Evolutionary conservation across 2,888 invertebrate species (phyloP).

Genomic region (Chrysotoxum bicinctum): DNA sequence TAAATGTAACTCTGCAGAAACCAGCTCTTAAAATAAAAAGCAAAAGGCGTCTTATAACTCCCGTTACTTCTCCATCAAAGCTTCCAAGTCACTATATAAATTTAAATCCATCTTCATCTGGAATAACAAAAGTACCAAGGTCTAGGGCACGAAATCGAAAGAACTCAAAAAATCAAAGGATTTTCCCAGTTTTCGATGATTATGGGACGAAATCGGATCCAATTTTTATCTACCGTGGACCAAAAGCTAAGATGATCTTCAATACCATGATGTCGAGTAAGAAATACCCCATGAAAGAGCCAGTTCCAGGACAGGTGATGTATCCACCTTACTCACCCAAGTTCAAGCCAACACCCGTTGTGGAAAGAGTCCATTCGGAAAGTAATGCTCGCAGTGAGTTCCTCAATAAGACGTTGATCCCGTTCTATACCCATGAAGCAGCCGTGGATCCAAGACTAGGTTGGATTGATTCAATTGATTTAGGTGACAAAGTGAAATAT

Average conservation of each 20-base stretch:
- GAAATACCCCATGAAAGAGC: conserved; percentile 80
- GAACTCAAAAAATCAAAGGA: conserved; percentile 74
- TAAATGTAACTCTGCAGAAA: conserved; percentile 6
- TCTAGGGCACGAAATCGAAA: conserved; percentile 50
- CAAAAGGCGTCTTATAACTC: conserved; percentile 15
- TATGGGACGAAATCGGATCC: conserved; percentile 73
- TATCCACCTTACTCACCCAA: conserved; percentile 78
- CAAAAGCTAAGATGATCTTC: conserved; percentile 77
- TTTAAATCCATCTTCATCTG: conserved; percentile 16
- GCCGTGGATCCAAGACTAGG: conserved; percentile 74
- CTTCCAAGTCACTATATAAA: conserved; percentile 76
- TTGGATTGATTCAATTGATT: not conserved
- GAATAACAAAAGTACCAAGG: not conserved
- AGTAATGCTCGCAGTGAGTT: conserved; percentile 4
- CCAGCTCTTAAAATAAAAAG: not conserved
- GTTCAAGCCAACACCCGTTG: conserved; percentile 77
- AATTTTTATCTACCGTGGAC: conserved; percentile 77
- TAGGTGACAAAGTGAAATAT: not conserved
- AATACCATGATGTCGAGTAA: conserved; percentile 78
- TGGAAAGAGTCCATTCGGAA: conserved; percentile 74
- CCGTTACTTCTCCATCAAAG: conserved; percentile 41
- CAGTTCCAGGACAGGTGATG: conserved; percentile 79
- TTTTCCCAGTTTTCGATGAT: conserved; percentile 74
- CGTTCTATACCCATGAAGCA: conserved; percentile 80
- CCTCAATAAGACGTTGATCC: conserved; percentile 76